Evolutionary conservation across 2,797 vertebrate genomes (phyloP), one percentile per base, ranked within the genome.

Genomic region (Parauchenoglanis ngamensis): DNA sequence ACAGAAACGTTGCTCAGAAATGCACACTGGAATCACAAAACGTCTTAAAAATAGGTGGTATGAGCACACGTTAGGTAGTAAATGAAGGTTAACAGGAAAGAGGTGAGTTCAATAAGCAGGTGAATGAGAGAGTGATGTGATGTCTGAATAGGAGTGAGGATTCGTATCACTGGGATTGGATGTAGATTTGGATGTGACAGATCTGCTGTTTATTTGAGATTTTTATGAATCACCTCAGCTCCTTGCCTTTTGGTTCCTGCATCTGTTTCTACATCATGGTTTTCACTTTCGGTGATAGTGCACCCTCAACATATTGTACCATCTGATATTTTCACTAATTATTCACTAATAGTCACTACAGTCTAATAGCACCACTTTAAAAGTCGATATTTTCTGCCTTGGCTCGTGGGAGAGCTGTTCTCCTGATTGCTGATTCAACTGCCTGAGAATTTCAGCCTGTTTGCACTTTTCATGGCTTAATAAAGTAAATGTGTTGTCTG

Each of bases 391-490:
- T 54, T 77, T 77, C 40, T 21, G 19, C n/a, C 21, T 54, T 25
- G 7, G 77, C 15, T 25, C 12, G 21, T 25, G 11, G 25, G 35
- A 61, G 56, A 25, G 56, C 21, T 40, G 28, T 59, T 59, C 31
- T 40, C 10, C 54, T 79, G 77, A 59, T 79, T 40, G 10, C 77
- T 78, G 52, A 77, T 54, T 78, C 76, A 11, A 8, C 75, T 46
- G 40, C 35, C 44, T 23, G 11, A 44, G 23, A 28, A 76, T 52
- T 76, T 52, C 73, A 52, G 11, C 1, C 46, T 76, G 46, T 54
- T 54, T 52, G 8, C 21, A 73, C 73, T 76, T 76, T 49, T 52
- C 73, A 17, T 15, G 73, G 25, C 25, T 57, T 35, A 78, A 12
- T 11, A 77, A 56, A 52, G 13, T 56, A 31, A 77, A 54, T 10